Conservation (phyloP, 2,113 vertebrate species). For the Aythya baeri region DNA sequence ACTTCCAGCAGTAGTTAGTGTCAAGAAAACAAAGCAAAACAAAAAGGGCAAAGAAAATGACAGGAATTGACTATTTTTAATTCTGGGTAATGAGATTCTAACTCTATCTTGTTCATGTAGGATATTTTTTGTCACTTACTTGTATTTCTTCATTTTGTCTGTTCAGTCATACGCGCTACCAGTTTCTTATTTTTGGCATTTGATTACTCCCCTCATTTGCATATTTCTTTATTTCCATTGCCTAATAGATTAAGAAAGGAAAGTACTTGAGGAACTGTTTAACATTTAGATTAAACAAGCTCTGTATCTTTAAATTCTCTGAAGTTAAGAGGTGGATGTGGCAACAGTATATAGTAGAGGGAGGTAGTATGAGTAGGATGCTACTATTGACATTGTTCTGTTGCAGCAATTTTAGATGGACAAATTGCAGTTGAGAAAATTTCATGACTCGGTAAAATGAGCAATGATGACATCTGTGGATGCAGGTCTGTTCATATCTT, state of each 20-base stretch:
- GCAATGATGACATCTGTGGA: conserved; percentile 99
- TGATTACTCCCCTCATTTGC: neutral
- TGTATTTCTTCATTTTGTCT: neutral
- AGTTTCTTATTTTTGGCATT: neutral
- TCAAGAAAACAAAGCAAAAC: neutral
- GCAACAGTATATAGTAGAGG: conserved; percentile 49
- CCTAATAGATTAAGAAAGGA: neutral
- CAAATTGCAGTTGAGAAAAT: conserved; percentile 93
- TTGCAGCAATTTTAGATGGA: conserved; percentile 87
- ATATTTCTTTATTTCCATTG: neutral
- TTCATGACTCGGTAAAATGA: conserved; percentile 99
- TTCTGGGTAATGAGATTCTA: neutral
- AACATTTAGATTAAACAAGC: neutral
- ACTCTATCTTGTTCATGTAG: neutral
- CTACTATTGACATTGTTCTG: conserved; percentile 86
- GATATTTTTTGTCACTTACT: neutral
- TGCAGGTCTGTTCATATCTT: conserved; percentile 99
- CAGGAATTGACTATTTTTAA: neutral
- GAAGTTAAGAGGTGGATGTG: conserved; percentile 64
- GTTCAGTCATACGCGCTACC: neutral
- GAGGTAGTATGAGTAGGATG: conserved; percentile 79
- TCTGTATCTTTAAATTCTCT: conserved; percentile 61
- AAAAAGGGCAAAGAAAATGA: neutral
- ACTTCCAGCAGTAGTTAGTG: neutral
- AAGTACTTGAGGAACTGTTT: neutral